Conservation (phyloP, 2,113 vertebrate genomes). For the Larimichthys crocea region DNA sequence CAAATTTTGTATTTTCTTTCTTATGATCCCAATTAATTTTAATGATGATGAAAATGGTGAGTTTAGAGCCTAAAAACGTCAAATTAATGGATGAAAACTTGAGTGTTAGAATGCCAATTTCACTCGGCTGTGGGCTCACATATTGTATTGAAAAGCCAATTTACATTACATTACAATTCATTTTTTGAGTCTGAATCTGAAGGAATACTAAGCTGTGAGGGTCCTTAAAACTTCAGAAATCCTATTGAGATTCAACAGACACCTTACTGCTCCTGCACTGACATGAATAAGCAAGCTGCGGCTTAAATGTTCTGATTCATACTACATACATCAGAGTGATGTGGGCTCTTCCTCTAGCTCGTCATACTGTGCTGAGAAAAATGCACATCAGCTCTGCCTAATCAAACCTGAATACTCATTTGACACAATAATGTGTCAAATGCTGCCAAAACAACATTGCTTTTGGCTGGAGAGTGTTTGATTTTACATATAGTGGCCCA, state of each 20-base stretch:
- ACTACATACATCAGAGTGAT: not conserved
- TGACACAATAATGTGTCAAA: constrained; percentile 18
- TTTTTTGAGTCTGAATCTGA: not conserved
- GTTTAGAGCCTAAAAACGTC: not conserved
- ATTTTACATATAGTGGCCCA: constrained; percentile 45
- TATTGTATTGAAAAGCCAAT: constrained; percentile 20
- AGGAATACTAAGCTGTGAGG: constrained; percentile 7
- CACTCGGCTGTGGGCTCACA: constrained; percentile 6
- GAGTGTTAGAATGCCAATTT: constrained; percentile 2
- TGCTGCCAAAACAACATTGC: constrained; percentile 19
- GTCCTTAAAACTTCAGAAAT: constrained; percentile 18
- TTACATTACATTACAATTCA: constrained; percentile 23
- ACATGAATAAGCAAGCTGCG: constrained; percentile 29
- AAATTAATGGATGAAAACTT: not conserved
- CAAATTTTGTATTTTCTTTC: constrained; percentile 4
- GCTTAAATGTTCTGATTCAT: constrained; percentile 17
- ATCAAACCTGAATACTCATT: constrained; percentile 28
- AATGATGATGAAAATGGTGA: not conserved
- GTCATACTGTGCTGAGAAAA: constrained; percentile 11
- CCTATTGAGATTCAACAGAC: constrained; percentile 32
- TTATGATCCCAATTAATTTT: constrained; percentile 18
- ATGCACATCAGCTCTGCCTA: constrained; percentile 32
- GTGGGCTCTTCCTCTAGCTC: constrained; percentile 3
- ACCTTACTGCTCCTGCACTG: not conserved
- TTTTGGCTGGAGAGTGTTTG: constrained; percentile 8